phyloP scores from a whole-genome alignment of 2,113 vertebrate genomes.

The Tauraco erythrolophus region DNA sequence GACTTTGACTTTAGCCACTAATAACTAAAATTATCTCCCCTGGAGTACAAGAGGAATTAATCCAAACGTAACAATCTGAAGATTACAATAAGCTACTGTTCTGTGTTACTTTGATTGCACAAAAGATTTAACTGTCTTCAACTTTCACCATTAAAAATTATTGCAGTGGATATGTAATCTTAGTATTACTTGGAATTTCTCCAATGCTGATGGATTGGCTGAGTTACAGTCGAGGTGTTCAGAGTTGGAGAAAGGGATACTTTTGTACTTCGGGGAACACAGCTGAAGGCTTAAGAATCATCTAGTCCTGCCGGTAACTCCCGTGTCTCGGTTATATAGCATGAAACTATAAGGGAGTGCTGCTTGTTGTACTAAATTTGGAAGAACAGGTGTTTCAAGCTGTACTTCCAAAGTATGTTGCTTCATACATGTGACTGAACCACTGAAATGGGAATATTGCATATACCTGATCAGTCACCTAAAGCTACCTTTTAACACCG shows the following conservation, averaged over 20 bases:
- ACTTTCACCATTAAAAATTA: neutral
- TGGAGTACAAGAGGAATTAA: neutral
- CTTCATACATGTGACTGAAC: neutral
- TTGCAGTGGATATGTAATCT: neutral
- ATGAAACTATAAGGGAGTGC: neutral
- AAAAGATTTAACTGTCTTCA: neutral
- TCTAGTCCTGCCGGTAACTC: neutral
- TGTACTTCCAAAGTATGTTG: neutral
- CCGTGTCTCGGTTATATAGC: rapidly evolving
- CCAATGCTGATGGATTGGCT: neutral
- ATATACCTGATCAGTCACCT: neutral
- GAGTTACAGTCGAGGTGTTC: neutral
- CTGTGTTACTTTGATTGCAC: neutral
- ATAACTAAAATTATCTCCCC: neutral
- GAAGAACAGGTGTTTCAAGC: neutral
- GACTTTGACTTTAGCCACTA: neutral
- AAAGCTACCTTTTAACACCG: neutral
- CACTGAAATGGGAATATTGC: neutral
- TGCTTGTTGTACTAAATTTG: neutral
- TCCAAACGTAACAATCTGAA: neutral
- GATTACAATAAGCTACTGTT: neutral
- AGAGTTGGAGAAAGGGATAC: neutral
- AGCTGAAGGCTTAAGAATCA: neutral
- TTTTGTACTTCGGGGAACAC: neutral
- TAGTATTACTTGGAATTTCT: neutral